phyloP scores from a whole-genome alignment of 2,113 vertebrate genomes.

The Halichoerus grypus region DNA sequence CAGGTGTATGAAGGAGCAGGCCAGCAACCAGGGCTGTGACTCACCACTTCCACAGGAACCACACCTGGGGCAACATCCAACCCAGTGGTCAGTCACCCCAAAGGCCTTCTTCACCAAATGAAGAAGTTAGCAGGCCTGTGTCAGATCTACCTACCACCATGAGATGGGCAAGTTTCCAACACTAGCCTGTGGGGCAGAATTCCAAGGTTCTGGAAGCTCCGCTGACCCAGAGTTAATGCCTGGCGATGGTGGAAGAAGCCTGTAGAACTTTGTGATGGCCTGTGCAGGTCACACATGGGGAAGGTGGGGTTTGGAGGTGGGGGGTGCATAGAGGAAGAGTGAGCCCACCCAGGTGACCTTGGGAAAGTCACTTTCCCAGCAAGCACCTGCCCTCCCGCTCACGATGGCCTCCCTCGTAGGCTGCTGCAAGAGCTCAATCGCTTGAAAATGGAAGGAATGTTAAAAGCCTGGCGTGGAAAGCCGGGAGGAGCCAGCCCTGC shows the following conservation, averaged over 20 bases:
- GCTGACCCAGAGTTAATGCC: not conserved
- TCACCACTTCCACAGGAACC: not conserved
- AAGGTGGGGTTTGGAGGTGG: not conserved
- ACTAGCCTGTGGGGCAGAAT: not conserved
- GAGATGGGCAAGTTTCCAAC: not conserved
- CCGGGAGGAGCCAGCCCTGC: not conserved
- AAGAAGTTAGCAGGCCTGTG: not conserved
- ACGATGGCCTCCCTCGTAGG: fast-evolving
- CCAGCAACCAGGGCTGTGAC: not conserved
- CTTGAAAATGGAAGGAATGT: not conserved
- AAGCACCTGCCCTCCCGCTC: not conserved
- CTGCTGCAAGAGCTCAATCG: not conserved
- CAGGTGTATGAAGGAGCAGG: not conserved
- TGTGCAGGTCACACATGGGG: not conserved
- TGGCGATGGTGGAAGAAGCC: not conserved
- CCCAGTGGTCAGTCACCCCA: not conserved
- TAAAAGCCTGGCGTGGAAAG: not conserved
- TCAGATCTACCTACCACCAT: too few species aligned
- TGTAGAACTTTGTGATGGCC: not conserved
- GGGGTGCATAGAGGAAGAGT: not conserved
- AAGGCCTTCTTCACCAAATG: not conserved
- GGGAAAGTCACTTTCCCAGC: not conserved
- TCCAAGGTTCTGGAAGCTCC: not conserved
- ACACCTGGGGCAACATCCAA: not conserved
- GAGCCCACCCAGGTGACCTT: not conserved